Evolutionary conservation across 2,797 vertebrate species (phyloP).

Genomic region (Acanthopagrus latus): DNA sequence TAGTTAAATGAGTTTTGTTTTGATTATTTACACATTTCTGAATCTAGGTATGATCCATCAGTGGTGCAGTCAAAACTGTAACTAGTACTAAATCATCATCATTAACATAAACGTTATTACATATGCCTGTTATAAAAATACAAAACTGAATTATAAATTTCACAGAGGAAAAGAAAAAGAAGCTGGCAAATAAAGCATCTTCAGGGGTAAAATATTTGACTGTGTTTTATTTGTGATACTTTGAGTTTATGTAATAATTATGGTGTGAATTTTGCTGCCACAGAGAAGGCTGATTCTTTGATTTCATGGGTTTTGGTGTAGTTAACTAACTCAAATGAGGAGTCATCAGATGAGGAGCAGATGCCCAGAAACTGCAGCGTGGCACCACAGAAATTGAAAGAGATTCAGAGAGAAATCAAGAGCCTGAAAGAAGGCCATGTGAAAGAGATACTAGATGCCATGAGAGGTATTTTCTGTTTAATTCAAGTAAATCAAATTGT

Average conservation of each 20-base stretch:
- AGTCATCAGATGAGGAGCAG: conserved; percentile 12
- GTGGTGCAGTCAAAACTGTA: neutral
- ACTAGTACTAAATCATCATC: neutral
- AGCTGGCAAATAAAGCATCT: conserved; percentile 9
- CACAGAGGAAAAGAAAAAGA: neutral
- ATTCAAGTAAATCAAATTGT: conserved; percentile 5
- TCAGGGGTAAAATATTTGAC: conserved; percentile 8
- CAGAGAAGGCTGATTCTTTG: neutral
- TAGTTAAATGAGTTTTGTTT: neutral
- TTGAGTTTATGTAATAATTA: neutral
- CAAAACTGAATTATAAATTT: neutral
- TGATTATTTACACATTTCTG: neutral
- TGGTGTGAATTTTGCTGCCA: neutral
- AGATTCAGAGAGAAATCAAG: conserved; percentile 6
- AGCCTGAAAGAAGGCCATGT: neutral
- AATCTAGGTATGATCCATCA: neutral
- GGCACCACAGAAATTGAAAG: neutral
- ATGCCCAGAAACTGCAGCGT: neutral
- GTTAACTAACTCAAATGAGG: neutral
- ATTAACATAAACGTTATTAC: neutral
- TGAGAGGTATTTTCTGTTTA: conserved; percentile 9
- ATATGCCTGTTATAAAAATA: neutral
- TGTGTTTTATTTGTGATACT: too few species aligned
- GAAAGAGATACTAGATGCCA: conserved; percentile 5
- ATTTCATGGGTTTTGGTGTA: conserved; percentile 4